Evolutionary conservation across 1,140 invertebrate genomes (phyloP).

Genomic region (honey bee (Apis mellifera)): Amel_HAv3.1 CM009936.2:16337001-16337500

Average conservation of each 20-base stretch:
- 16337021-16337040: constrained; percentile 66
- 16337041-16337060: constrained; percentile 82
- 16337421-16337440: constrained; percentile 74
- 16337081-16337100: constrained; percentile 69
- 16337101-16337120: constrained; percentile 78
- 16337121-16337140: not conserved
- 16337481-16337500: constrained; percentile 79
- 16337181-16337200: not conserved
- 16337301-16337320: constrained; percentile 71
- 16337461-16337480: constrained; percentile 77
- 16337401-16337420: constrained; percentile 77
- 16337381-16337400: constrained; percentile 75
- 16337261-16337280: constrained; percentile 60
- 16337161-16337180: not conserved
- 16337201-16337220: not conserved
- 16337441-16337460: constrained; percentile 71
- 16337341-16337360: constrained; percentile 74
- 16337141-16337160: not conserved
- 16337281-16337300: constrained; percentile 77
- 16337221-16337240: not conserved
- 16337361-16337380: constrained; percentile 77
- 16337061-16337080: constrained; percentile 78
- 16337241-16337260: not conserved
- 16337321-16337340: constrained; percentile 71
- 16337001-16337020: constrained; percentile 75